Percentiles rank a stretch among this genome's conserved stretches.
These are phyloP conservation scores for Melipona bicolor DNA, from an alignment of 2,888 invertebrate genomes.

Conservation along the genomic window DNA sequence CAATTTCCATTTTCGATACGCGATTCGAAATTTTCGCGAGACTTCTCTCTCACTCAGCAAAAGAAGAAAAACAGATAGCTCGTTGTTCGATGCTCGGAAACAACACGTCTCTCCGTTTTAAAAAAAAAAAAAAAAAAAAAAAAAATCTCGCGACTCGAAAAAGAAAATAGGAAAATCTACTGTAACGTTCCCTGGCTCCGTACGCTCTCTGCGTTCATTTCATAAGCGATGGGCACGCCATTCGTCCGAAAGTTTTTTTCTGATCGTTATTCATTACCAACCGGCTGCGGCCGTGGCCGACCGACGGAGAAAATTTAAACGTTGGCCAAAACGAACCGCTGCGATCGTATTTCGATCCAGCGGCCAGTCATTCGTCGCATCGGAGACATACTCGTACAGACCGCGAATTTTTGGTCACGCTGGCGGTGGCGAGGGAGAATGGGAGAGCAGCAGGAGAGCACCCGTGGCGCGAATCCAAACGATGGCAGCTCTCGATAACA, in stretches of 20 bases:
- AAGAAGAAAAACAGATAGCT: too few species aligned
- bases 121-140: too few species aligned
- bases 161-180: neutral
- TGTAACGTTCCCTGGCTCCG: neutral
- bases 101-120: too few species aligned
- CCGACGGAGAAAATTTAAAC: conserved; percentile 44
- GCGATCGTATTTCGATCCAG: conserved; percentile 49
- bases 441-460: conserved; percentile 14
- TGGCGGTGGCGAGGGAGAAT: conserved; percentile 44
- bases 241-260: conserved; percentile 39
- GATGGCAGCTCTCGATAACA: conserved; percentile 28
- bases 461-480: conserved; percentile 58
- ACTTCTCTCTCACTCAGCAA: too few species aligned
- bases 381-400: conserved; percentile 39
- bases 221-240: conserved; percentile 3
- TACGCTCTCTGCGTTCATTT: neutral
- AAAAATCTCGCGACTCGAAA: too few species aligned
- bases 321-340: conserved; percentile 52
- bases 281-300: conserved; percentile 16
- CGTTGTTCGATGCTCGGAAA: too few species aligned
- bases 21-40: too few species aligned
- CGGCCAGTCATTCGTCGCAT: conserved; percentile 42
- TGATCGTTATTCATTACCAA: conserved; percentile 62
- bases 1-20: too few species aligned
- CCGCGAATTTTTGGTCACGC: conserved; percentile 61